Base-by-base conservation (phyloP, 2,888 invertebrate species). In the Mycogona germanica region DNA sequence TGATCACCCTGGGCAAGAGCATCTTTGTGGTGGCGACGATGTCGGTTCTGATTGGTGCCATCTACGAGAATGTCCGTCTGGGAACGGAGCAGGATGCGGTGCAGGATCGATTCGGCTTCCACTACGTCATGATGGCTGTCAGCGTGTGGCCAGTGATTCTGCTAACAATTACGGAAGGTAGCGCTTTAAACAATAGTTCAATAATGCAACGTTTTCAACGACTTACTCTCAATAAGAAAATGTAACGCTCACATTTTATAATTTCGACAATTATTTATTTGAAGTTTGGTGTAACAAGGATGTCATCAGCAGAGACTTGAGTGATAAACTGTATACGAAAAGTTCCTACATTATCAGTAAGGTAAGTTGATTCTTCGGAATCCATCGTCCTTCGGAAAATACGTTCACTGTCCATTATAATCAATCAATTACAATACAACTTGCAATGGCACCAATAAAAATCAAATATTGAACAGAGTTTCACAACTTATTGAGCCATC, bases 31-130 rank as follows among this genome's bases (percentile, higher is more conserved):
- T 89, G 0, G 86, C 84, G 1, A 76, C 85, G 58, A 76, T 92
- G 65, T 91, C 92, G 2, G 76, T 92, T 51, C 74, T 86, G 60
- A 78, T 87, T 30, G 92, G 92, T 38, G 82, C 86, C 60, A 80
- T 91, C 62, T 92, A 87, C 70, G 91, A 89, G 88, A 87, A 91
- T 66, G 77, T 91, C 3, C 83, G 87, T 1, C 23, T 46, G 7
- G 50, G 49, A 12, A 61, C 62, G 5, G 67, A 67, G 49, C 68
- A 69, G 57, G 67, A 67, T 42, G 63, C 65, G 52, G 62, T 69
- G 6, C 67, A 67, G 49, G 72, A 73, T 60, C 67, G 92, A 55
- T 68, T 87, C 55, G 91, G 91, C n/a, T 88, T 84, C 67, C 87
- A 91, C 68, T 88, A 88, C 68, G 76, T 82, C 25, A 80, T 86